Percentiles rank a stretch among this genome's conserved stretches.
Conservation (phyloP, 1,140 invertebrate species). For the Littorina saxatilis region DNA sequence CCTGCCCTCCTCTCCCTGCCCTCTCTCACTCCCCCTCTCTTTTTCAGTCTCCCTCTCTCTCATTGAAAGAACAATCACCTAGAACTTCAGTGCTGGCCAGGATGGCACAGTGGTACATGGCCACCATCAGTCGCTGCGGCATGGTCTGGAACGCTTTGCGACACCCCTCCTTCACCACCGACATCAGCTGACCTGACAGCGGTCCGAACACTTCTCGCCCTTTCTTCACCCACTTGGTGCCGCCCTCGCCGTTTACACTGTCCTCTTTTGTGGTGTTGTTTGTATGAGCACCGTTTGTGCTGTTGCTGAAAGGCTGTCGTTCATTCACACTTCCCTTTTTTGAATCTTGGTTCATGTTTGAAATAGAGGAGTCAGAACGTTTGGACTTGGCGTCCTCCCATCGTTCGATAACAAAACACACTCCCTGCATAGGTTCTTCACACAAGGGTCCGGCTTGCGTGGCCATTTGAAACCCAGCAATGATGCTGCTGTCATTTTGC, state of each 20-base stretch:
- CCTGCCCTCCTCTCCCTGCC: too few relatives aligned
- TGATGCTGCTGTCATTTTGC: slow-evolving; percentile 78
- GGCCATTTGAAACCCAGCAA: slow-evolving; percentile 96
- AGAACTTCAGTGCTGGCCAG: slow-evolving; percentile 93
- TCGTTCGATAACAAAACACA: slow-evolving; percentile 91
- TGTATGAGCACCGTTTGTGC: too few relatives aligned
- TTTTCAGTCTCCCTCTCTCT: too few relatives aligned
- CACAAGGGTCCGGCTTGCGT: slow-evolving; percentile 92
- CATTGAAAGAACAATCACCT: too few relatives aligned
- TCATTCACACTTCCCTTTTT: too few relatives aligned
- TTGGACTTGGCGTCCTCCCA: slow-evolving; percentile 55
- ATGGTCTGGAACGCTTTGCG: slow-evolving; percentile 91
- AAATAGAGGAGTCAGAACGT: background rate
- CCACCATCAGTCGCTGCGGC: slow-evolving; percentile 93
- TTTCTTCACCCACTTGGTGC: background rate
- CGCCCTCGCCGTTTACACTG: background rate
- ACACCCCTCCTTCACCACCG: slow-evolving; percentile 92
- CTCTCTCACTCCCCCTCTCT: too few relatives aligned
- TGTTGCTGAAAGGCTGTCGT: too few relatives aligned
- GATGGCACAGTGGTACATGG: slow-evolving; percentile 97
- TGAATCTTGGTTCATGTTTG: too few relatives aligned
- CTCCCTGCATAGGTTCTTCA: slow-evolving; percentile 97
- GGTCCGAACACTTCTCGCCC: slow-evolving; percentile 67
- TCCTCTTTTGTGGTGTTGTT: background rate
- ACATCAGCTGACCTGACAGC: slow-evolving; percentile 93